Percentiles rank a stretch among this genome's conserved stretches.
These are phyloP conservation scores for Rhabdophis nuchalis DNA, from an alignment of 2,797 vertebrate species.

Conservation along the genomic window DNA sequence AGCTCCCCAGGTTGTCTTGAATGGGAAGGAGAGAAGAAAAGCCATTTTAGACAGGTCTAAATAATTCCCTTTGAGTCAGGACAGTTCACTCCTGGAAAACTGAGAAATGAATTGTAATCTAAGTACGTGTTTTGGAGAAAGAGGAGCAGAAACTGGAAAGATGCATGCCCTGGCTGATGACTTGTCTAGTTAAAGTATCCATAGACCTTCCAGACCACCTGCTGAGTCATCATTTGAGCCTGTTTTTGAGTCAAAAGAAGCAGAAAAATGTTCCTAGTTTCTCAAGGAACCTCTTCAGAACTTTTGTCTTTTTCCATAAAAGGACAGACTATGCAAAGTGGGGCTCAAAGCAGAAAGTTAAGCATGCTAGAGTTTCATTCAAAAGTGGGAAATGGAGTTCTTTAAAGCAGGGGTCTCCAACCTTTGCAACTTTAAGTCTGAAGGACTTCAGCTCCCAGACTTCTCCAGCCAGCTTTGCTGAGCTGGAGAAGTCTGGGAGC, in stretches of 20 bases:
- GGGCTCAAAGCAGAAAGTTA: neutral
- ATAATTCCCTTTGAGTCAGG: neutral
- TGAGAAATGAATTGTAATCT: neutral
- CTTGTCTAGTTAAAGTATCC: neutral
- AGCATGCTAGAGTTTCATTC: neutral
- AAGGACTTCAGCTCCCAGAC: no score
- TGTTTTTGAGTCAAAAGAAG: neutral
- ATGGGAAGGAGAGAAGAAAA: neutral
- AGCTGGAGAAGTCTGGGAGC: no score
- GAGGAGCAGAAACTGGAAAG: neutral
- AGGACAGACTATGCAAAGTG: neutral
- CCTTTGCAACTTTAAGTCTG: no score
- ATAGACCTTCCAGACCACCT: neutral
- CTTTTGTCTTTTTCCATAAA: neutral
- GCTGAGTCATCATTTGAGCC: neutral
- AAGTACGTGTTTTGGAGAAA: neutral
- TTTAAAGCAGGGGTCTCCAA: no score
- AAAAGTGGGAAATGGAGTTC: neutral
- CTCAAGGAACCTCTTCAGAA: neutral
- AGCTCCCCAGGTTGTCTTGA: neutral
- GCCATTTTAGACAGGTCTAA: neutral
- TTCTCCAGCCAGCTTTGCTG: no score
- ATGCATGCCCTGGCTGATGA: neutral
- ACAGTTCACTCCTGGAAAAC: neutral
- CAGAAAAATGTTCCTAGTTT: neutral